A percentile compares a stretch with the other conserved stretches of the same genome.
phyloP scores from a whole-genome alignment of 2,888 invertebrate species.

The Chrysolina americana region DNA sequence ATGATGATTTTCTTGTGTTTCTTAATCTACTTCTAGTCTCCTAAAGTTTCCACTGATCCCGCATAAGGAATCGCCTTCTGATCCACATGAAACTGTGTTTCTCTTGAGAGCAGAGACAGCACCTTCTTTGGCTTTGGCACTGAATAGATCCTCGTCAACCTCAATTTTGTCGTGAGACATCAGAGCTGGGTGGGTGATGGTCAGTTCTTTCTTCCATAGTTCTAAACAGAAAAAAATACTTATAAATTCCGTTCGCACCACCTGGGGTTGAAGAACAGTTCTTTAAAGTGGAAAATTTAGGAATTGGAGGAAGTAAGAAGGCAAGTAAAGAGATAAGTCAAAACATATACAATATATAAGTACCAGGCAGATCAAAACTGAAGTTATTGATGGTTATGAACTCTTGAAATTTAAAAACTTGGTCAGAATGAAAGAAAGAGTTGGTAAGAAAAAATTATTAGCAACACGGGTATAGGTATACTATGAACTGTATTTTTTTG shows the following conservation, averaged over 20 bases:
- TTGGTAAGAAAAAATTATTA: no score
- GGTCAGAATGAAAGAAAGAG: no score
- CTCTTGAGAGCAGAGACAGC: conserved; percentile 81
- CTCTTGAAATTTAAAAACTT: no score
- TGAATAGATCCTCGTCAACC: conserved; percentile 79
- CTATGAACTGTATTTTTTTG: background rate
- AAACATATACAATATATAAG: no score
- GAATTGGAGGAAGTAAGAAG: no score
- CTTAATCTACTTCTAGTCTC: conserved; percentile 82
- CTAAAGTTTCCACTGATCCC: conserved; percentile 84
- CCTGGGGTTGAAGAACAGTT: no score
- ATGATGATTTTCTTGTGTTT: background rate
- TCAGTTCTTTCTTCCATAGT: conserved; percentile 80
- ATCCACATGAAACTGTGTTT: conserved; percentile 72
- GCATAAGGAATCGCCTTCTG: conserved; percentile 78
- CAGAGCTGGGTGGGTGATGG: conserved; percentile 74
- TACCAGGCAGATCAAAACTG: no score
- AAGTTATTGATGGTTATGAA: no score
- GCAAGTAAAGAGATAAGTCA: no score
- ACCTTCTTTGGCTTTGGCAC: conserved; percentile 80
- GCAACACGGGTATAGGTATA: no score
- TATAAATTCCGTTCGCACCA: background rate
- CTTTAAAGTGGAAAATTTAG: no score
- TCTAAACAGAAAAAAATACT: conserved; percentile 63
- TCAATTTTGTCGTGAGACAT: conserved; percentile 80